Evolutionary conservation across 1,140 invertebrate genomes (phyloP), one percentile per base, ranked within the genome.

Genomic region (Lasaia peninsularis): DNA sequence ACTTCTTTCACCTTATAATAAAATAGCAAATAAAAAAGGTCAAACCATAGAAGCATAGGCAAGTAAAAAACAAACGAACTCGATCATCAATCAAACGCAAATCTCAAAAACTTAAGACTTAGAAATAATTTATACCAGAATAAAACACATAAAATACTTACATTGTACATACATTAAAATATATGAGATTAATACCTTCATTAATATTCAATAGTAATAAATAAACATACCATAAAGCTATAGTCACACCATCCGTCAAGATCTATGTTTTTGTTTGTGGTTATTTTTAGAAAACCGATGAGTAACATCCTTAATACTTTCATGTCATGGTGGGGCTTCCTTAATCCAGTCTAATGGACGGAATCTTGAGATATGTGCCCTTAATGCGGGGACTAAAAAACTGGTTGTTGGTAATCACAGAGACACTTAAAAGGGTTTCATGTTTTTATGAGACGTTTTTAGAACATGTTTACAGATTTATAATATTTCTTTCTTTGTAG

Each of bases 281-380:
- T 49, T 65, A 69, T 71, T 73, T 73, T 65, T 66, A 72, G 56
- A 69, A 71, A 63, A 62, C 65, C 69, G 65, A 69, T 66, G 69
- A 69, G 69, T 75, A 71, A 78, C 69, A 72, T 78, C 75, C 74
- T 70, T 72, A 73, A 72, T 75, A 73, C 70, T 73, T 75, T 75
- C 69, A 71, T 67, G 80, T 83, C 77, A 84, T 81, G 73, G 61
- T 32, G 59, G 62, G 75, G 63, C 72, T 78, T 79, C 75, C 75
- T 72, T 87, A 84, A 85, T 84, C 84, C 77, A 67, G 61, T 65
- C 75, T 88, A 88, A 88, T 84, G 74, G 79, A 62, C 63, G 63
- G 61, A 69, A 68, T 63, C 72, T 79, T 82, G 80, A 81, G 74
- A 80, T 78, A 81, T 80, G 68, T 65, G 63, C 56, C 48, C 51